These are phyloP conservation scores for Montipora capricornis DNA, from an alignment of 64 coral and sea anemone genomes.

Conservation along the genomic window DNA sequence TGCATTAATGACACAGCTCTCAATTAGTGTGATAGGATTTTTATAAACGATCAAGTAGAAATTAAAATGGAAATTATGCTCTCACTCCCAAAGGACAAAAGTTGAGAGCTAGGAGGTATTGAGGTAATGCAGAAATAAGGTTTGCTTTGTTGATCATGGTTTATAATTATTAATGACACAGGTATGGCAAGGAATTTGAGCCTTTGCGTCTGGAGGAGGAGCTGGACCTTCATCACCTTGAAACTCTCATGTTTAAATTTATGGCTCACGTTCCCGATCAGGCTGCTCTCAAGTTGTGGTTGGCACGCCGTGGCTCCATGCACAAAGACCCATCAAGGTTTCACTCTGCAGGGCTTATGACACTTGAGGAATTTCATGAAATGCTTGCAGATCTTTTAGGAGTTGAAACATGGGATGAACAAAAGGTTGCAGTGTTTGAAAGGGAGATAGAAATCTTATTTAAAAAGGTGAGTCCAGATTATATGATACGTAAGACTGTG, in stretches of 20 bases:
- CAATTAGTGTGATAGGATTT: too few relatives aligned
- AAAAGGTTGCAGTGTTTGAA: conserved; percentile 70
- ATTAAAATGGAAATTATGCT: too few relatives aligned
- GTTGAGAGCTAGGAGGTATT: too few relatives aligned
- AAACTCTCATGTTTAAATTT: conserved; percentile 89
- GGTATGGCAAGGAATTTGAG: conserved; percentile 79
- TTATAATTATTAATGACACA: neutral
- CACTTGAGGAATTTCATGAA: conserved; percentile 82
- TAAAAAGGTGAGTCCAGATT: conserved; percentile 54
- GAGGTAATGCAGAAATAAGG: neutral
- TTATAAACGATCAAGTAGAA: too few relatives aligned
- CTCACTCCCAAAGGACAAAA: too few relatives aligned
- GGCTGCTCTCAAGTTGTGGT: conserved; percentile 74
- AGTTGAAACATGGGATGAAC: conserved; percentile 76
- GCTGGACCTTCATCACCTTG: conserved; percentile 82
- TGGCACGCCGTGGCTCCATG: conserved; percentile 61
- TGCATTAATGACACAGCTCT: too few relatives aligned
- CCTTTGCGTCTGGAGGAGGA: conserved; percentile 87
- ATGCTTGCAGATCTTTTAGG: conserved; percentile 76
- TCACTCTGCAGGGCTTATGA: conserved; percentile 81
- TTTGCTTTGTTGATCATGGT: neutral
- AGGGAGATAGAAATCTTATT: conserved; percentile 85
- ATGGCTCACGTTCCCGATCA: conserved; percentile 79
- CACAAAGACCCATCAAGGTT: neutral
- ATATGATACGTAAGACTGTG: too few relatives aligned